Evolutionary conservation across 2,113 vertebrate genomes (phyloP).

Genomic region (Lophochroa leadbeateri): DNA sequence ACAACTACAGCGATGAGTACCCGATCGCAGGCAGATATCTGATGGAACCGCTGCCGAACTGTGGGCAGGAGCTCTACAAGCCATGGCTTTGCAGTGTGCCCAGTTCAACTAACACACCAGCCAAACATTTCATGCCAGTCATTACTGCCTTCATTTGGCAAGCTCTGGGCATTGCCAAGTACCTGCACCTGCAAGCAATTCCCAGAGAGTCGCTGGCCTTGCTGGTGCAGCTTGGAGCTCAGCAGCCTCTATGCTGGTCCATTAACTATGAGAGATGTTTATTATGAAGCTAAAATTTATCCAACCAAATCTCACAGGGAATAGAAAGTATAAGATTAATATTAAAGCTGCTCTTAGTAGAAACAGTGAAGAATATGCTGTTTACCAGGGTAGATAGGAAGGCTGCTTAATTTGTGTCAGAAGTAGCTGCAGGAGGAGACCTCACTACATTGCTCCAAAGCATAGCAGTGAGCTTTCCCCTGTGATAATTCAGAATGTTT

Average conservation of each 20-base stretch:
- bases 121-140: slow-evolving; percentile 12
- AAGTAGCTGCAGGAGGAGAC: not conserved
- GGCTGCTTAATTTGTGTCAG: not conserved
- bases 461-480: not conserved
- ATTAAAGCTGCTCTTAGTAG: not conserved
- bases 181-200: slow-evolving; percentile 57
- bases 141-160: slow-evolving; percentile 1
- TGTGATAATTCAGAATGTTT: not conserved
- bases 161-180: not conserved
- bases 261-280: slow-evolving; percentile 16
- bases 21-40: not conserved
- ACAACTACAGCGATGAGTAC: fast-evolving
- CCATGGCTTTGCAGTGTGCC: fast-evolving
- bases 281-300: slow-evolving; percentile 3
- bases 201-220: not conserved
- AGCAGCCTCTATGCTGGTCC: slow-evolving; percentile 16
- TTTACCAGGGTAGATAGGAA: not conserved
- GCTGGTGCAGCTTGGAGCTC: not conserved
- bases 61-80: not conserved
- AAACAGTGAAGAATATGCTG: not conserved
- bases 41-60: not conserved
- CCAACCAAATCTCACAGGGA: not conserved
- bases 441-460: not conserved
- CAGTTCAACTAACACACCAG: not conserved
- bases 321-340: slow-evolving; percentile 8